These are phyloP conservation scores for Cephalopterus ornatus DNA, from an alignment of 2,113 vertebrate species.

Conservation along the genomic window DNA sequence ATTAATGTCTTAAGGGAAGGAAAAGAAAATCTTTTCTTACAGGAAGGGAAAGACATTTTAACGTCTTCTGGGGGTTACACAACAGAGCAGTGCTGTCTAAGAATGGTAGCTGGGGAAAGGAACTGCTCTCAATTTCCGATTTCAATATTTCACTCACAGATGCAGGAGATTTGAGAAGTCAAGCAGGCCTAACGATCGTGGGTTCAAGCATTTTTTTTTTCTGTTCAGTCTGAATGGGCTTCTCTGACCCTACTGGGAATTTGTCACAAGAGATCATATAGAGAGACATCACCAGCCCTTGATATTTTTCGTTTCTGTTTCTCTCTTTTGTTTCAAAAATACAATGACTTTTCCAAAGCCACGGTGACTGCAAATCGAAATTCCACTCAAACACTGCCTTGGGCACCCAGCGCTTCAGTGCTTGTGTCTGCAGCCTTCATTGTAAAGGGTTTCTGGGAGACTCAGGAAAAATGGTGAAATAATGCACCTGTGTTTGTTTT, in stretches of 20 bases:
- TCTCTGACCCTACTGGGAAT: not conserved
- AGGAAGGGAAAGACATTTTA: conserved; percentile 60
- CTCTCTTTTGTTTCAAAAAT: not conserved
- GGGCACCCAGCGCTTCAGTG: not conserved
- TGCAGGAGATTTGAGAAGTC: conserved; percentile 15
- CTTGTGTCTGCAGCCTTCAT: not conserved
- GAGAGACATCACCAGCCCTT: not conserved
- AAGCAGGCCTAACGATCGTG: not conserved
- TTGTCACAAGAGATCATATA: not conserved
- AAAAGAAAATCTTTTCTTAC: conserved; percentile 47
- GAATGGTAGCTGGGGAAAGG: conserved; percentile 4
- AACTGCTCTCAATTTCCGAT: not conserved
- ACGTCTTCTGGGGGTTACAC: conserved; percentile 40
- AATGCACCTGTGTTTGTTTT: not conserved
- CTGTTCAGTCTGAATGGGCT: not conserved
- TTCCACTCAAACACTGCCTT: not conserved
- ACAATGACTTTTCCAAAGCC: not conserved
- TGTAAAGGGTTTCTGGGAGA: not conserved
- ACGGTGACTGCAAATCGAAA: not conserved
- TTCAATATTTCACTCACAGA: conserved; percentile 27
- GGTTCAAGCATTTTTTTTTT: not conserved
- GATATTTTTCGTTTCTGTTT: not conserved
- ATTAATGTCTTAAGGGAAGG: conserved; percentile 49
- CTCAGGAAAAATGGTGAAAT: not conserved
- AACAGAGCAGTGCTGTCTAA: not conserved